Conservation (phyloP, 2,888 invertebrate genomes). For the Chalcis sispes region DNA sequence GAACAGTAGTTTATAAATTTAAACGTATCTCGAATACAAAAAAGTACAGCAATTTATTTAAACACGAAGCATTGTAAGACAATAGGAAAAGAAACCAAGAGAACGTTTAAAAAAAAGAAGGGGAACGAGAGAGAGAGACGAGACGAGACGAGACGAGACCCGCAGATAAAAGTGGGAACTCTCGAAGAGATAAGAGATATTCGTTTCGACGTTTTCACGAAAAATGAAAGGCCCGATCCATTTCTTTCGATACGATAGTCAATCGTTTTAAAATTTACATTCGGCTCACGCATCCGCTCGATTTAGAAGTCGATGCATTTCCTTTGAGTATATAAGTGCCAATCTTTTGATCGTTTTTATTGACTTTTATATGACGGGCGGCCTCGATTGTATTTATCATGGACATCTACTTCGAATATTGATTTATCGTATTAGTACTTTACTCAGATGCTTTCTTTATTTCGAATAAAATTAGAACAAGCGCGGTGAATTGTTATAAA, state of each 20-base stretch:
- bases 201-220: conserved; percentile 34
- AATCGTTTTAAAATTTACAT: conserved; percentile 38
- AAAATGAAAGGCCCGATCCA: conserved; percentile 47
- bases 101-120: conserved; percentile 8
- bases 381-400: too few relatives aligned
- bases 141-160: not conserved
- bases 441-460: too few relatives aligned
- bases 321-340: conserved; percentile 1
- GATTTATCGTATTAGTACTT: too few relatives aligned
- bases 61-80: not conserved
- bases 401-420: too few relatives aligned
- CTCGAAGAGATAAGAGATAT: conserved; percentile 20
- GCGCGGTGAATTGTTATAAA: too few relatives aligned
- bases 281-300: not conserved
- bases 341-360: too few relatives aligned
- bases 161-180: not conserved
- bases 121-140: not conserved
- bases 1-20: conserved; percentile 30
- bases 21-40: too few relatives aligned
- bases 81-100: not conserved
- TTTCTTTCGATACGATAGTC: conserved; percentile 21
- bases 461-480: too few relatives aligned
- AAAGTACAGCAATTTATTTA: too few relatives aligned
- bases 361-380: too few relatives aligned
- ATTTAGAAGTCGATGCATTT: conserved; percentile 13